These are phyloP conservation scores for Lethenteron camtschaticum DNA, from an alignment of 2,113 vertebrate genomes.

Conservation along the genomic window DNA sequence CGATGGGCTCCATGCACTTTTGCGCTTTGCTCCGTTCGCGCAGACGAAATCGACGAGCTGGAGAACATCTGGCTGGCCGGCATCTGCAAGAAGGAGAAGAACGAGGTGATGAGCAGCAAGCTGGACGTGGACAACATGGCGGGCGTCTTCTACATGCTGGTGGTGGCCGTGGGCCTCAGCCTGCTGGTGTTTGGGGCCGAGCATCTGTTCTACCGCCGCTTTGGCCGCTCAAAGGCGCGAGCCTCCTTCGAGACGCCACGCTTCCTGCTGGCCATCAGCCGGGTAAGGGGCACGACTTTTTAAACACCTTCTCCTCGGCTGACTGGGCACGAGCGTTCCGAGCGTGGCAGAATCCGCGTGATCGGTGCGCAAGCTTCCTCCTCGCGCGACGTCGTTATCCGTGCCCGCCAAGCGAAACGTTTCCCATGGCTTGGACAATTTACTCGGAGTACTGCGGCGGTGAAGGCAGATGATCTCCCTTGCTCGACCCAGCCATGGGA, in stretches of 20 bases:
- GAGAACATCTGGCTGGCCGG: slow-evolving; percentile 92
- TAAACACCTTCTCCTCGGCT: too few species aligned
- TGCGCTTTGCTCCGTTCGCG: too few species aligned
- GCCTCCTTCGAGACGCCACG: slow-evolving; percentile 44
- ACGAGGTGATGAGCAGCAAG: slow-evolving; percentile 94
- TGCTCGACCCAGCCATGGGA: too few species aligned
- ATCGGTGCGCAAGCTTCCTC: too few species aligned
- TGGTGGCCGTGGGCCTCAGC: slow-evolving; percentile 93
- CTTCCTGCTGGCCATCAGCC: slow-evolving; percentile 73
- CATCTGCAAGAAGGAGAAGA: slow-evolving; percentile 96
- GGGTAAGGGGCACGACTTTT: slow-evolving; percentile 25
- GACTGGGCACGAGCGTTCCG: too few species aligned
- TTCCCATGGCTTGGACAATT: too few species aligned
- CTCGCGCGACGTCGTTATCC: too few species aligned
- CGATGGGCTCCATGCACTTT: too few species aligned
- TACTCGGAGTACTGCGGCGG: too few species aligned
- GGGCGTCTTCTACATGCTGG: slow-evolving; percentile 92
- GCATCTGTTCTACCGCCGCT: slow-evolving; percentile 82
- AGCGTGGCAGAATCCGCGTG: too few species aligned
- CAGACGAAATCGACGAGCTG: slow-evolving; percentile 84
- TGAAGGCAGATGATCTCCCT: too few species aligned
- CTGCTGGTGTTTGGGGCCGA: slow-evolving; percentile 89
- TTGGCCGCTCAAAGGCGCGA: slow-evolving; percentile 46
- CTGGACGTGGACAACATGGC: slow-evolving; percentile 99
- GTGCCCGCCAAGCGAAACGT: too few species aligned